Evolutionary conservation across 2,113 vertebrate species (phyloP).

Genomic region (Zosterops pallidus): DNA sequence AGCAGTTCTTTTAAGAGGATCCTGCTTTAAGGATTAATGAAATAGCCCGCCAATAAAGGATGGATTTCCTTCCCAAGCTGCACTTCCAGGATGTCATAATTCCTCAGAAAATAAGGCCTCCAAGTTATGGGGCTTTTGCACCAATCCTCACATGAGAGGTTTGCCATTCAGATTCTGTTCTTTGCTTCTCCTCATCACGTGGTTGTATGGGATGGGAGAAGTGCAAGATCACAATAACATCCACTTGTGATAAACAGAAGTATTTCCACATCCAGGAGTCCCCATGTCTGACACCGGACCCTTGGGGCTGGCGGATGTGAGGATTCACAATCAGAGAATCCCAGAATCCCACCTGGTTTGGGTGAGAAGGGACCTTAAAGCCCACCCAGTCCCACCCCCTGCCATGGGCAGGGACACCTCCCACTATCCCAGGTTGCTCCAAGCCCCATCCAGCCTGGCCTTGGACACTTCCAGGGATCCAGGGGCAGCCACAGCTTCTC

Average conservation of each 20-base stretch:
- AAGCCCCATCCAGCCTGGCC: fast-evolving
- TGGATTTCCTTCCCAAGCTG: background rate
- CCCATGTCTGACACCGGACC: background rate
- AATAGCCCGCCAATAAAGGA: background rate
- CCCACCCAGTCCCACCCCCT: background rate
- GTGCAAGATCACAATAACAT: background rate
- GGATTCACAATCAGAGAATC: background rate
- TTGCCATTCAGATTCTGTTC: background rate
- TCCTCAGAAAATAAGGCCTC: background rate
- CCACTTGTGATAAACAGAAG: background rate
- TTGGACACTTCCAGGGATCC: background rate
- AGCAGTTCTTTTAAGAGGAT: background rate
- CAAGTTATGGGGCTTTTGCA: background rate
- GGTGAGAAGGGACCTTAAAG: fast-evolving
- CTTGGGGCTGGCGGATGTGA: background rate
- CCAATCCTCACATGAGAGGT: background rate
- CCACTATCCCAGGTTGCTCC: fast-evolving
- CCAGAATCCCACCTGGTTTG: background rate
- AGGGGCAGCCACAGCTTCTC: background rate
- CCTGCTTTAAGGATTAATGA: background rate
- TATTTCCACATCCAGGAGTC: background rate
- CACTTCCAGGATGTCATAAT: background rate
- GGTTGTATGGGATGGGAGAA: background rate
- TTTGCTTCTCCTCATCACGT: background rate
- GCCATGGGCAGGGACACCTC: background rate